Base-by-base conservation (phyloP, 35 echinoderm and acorn worm genomes). In the Heliocidaris erythrogramma region DNA sequence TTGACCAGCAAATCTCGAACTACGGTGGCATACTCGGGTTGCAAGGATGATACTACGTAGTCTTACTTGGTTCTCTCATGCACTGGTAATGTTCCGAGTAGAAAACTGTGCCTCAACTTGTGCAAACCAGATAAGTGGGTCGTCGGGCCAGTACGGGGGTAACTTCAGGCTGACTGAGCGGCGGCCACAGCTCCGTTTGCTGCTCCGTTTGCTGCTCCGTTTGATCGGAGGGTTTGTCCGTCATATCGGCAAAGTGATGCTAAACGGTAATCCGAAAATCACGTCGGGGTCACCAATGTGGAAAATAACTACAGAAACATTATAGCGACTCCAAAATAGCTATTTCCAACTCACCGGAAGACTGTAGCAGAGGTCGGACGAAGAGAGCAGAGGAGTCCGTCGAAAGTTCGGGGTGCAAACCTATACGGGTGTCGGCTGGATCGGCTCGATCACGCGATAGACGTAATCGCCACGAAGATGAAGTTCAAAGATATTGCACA, bases 71-170 rank as follows among this genome's bases (percentile, higher is more conserved):
- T 96, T 48, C 35, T 31, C 48, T 94, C n/a, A n/a, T n/a, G n/a
- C 93, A 4, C 84, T 86, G 9, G 96, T 94, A 9, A 96, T 94
- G 59, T 86, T 86, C 16, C 96, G 53, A 21, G 96, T 96, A 0
- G 32, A 27, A 48, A 96, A 96, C 30, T 96, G 96, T 17, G 96
- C 96, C 50, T 96, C 95, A 7, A 87, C 95, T n/a, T n/a, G n/a
- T n/a, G n/a, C n/a, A n/a, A n/a, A n/a, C n/a, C n/a, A n/a, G n/a
- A n/a, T n/a, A n/a, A 48, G 50, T 11, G 95, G 95, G n/a, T 96
- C 95, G 7, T 94, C 32, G 32, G 95, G 65, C 91, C 95, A 93
- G 32, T 30, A 96, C 30, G 91, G 95, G 13, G 95, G 91, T 71
- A 95, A 32, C 48, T 95, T 95, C 5, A 88, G 10, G 42, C 65